phyloP scores from a whole-genome alignment of 2,797 vertebrate genomes.

The Fistularia commersonii region DNA sequence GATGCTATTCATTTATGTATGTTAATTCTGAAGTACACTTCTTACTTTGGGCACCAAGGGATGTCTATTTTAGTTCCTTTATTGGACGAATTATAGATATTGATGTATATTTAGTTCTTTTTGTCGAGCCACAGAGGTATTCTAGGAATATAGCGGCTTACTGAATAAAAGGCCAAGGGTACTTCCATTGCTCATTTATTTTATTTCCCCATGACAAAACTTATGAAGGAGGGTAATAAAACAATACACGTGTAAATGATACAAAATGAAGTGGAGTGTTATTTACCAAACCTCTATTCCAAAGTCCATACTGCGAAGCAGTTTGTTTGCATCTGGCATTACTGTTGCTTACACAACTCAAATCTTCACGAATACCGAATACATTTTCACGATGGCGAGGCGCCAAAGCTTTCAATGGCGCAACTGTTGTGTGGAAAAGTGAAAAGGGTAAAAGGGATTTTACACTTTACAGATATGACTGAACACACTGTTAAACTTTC shows the following conservation, averaged over 20 bases:
- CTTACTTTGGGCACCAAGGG: slow-evolving; percentile 55
- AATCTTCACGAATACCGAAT: slow-evolving; percentile 5
- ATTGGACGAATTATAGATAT: slow-evolving; percentile 60
- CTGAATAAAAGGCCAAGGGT: slow-evolving; percentile 51
- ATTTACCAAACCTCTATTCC: slow-evolving; percentile 33
- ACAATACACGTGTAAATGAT: slow-evolving; percentile 43
- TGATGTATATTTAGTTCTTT: slow-evolving; percentile 63
- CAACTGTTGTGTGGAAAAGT: slow-evolving; percentile 37
- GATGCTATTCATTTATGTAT: slow-evolving; percentile 82
- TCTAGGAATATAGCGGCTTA: slow-evolving; percentile 30
- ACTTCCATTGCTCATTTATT: slow-evolving; percentile 45
- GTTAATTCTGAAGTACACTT: slow-evolving; percentile 79
- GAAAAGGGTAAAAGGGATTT: slow-evolving; percentile 34
- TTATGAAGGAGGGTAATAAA: slow-evolving; percentile 46
- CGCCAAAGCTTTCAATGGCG: slow-evolving; percentile 31
- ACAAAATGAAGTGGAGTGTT: slow-evolving; percentile 47
- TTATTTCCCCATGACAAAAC: slow-evolving; percentile 34
- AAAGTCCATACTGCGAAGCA: slow-evolving; percentile 3
- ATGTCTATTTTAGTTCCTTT: slow-evolving; percentile 61
- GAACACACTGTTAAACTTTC: slow-evolving; percentile 32
- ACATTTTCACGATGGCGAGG: slow-evolving; percentile 31
- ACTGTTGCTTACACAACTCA: slow-evolving; percentile 2
- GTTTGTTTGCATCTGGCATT: slow-evolving; percentile 3
- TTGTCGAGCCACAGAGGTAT: slow-evolving; percentile 37
- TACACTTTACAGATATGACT: slow-evolving; percentile 30